Evolutionary conservation across 37 sponge, comb jelly and placozoan genomes (phyloP).

Genomic region (Dysidea cf. avara): DNA sequence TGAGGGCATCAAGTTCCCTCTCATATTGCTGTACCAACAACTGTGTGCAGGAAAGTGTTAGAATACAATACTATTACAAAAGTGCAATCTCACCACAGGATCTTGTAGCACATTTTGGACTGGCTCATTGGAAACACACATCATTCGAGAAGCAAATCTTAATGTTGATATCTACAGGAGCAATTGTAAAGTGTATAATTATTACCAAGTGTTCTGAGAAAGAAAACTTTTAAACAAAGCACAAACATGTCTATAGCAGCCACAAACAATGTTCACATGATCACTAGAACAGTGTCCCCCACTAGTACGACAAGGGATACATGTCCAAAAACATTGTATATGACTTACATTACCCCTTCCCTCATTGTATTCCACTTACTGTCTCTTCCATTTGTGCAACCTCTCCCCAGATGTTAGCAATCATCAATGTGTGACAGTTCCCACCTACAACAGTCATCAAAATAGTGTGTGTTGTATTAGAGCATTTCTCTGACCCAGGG

Average conservation of each 20-base stretch:
- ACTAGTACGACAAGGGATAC: no score
- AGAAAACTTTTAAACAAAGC: no score
- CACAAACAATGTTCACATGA: no score
- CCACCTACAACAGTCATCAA: constrained; percentile 44
- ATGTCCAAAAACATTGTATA: no score
- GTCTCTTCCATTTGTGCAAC: constrained; percentile 87
- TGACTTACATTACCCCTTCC: no score
- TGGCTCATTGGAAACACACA: constrained; percentile 80
- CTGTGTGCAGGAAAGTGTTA: constrained; percentile 25
- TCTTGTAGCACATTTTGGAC: constrained; percentile 76
- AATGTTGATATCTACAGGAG: constrained; percentile 86
- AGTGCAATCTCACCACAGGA: constrained; percentile 50
- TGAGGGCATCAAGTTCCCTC: constrained; percentile 81
- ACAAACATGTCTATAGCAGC: no score
- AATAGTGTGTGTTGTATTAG: no score
- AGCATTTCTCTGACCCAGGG: constrained; percentile 44
- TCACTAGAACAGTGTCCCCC: no score
- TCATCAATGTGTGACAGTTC: constrained; percentile 85
- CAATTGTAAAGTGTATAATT: no score
- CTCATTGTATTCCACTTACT: constrained; percentile 12
- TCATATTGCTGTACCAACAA: constrained; percentile 84
- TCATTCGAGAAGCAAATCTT: constrained; percentile 87
- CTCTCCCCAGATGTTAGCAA: constrained; percentile 97
- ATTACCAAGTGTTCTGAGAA: no score
- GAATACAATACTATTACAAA: neutral